Evolutionary conservation across 2,797 vertebrate species (phyloP), one percentile per base, ranked within the genome.

Genomic region (Myoxocephalus aenaeus): DNA sequence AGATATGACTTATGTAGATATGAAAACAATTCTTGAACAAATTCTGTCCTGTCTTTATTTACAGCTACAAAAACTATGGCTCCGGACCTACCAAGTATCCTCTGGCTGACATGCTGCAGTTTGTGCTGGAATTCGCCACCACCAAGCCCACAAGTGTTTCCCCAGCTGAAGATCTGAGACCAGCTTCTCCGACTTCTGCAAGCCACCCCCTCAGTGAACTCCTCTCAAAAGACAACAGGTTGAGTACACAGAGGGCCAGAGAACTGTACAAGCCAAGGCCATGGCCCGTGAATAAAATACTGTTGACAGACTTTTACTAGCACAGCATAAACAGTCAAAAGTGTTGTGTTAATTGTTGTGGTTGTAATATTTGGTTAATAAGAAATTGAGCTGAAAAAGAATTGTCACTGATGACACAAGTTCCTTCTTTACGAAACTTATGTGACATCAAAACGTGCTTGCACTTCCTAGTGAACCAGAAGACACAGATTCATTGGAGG

Each of bases 31-130:
- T 59, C 5, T 29, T 36, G 2, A 0, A 27, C 2, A 51, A 4
- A 76, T 1, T 27, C 1, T 63, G 4, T 54, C 27, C 32, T 38
- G 0, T 58, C 4, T 83, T 57, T 56, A 7, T 71, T 67, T n/a
- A 0, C 77, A 99, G 98, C 89, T 99, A 99, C 82, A 95, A 96
- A 91, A 96, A 95, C 58, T 99, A 97, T 0, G 98, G 98, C 86
- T 99, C 98, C 0, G 98, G 98, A 20, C 94, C 96, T 0, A 79
- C 91, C 34, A 97, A 96, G 77, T 98, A 97, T 27, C 97, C 98
- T 0, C 94, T 99, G 48, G 96, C 96, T 0, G 97, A 99, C 87
- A 97, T 99, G 97, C 87, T 99, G 72, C 97, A 97, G 87, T 99
- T 97, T 0, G 96, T 99, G 27, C 92, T 99, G 17, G 97, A 99